phyloP scores from a whole-genome alignment of 2,113 vertebrate genomes.

The Egretta garzetta region DNA sequence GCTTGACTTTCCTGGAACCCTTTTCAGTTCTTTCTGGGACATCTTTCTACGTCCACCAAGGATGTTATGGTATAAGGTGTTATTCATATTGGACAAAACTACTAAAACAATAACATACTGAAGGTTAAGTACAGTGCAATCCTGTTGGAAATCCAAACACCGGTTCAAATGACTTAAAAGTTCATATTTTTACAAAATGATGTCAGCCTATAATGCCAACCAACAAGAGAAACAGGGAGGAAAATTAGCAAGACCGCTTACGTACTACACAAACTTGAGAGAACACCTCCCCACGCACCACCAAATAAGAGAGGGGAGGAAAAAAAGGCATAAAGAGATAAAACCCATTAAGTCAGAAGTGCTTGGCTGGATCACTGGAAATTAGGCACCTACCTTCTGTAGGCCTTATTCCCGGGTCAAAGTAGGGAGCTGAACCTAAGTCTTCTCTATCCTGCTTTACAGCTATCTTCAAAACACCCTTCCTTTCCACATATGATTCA shows the following conservation, averaged over 20 bases:
- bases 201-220: not conserved
- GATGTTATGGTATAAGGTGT: constrained; percentile 62
- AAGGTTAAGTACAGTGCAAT: constrained; percentile 53
- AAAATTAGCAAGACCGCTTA: not conserved
- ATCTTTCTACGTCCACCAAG: constrained; percentile 14
- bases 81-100: constrained; percentile 63
- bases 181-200: constrained; percentile 26
- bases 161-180: not conserved
- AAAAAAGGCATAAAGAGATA: not conserved
- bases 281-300: not conserved
- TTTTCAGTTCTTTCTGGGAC: constrained; percentile 52
- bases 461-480: not conserved
- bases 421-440: not conserved
- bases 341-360: not conserved
- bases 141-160: constrained; percentile 22
- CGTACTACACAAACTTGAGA: not conserved
- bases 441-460: not conserved
- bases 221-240: not conserved
- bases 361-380: not conserved
- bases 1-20: constrained; percentile 37
- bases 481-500: not conserved
- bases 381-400: not conserved
- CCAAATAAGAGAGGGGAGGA: not conserved
- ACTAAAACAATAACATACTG: constrained; percentile 55
- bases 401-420: not conserved